Evolutionary conservation across 2,797 vertebrate genomes (phyloP).

Genomic region (Chromobotia macracanthus): DNA sequence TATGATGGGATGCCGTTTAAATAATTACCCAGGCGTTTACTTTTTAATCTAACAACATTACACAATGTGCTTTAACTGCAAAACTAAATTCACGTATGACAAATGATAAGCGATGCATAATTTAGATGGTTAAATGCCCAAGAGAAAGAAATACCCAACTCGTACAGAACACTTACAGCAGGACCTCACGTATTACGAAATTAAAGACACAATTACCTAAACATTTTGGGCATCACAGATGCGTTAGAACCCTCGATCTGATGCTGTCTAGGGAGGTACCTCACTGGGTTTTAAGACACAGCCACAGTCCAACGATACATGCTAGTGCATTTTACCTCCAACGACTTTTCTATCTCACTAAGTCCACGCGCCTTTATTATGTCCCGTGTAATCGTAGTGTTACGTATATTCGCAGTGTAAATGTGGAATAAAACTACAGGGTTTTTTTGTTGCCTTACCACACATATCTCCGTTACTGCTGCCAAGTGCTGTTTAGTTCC

Average conservation of each 20-base stretch:
- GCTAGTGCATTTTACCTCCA: conserved; percentile 20
- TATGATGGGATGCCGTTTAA: not conserved
- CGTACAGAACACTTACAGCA: not conserved
- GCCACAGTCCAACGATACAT: conserved; percentile 20
- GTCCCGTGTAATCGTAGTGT: not conserved
- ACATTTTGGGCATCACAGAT: not conserved
- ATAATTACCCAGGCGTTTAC: not conserved
- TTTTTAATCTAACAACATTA: not conserved
- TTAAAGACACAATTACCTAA: not conserved
- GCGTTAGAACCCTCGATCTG: not conserved
- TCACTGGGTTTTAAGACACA: not conserved
- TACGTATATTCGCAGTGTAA: not conserved
- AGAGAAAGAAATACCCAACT: too few species aligned
- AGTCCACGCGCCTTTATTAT: not conserved
- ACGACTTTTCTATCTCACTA: not conserved
- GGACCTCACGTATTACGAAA: not conserved
- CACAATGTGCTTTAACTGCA: not conserved
- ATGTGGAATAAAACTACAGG: not conserved
- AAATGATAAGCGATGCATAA: not conserved
- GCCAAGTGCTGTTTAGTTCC: conserved; percentile 60
- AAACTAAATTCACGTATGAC: not conserved
- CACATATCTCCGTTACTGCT: conserved; percentile 74
- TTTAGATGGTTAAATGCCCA: not conserved
- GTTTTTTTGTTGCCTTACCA: conserved; percentile 71
- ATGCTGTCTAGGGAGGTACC: not conserved